Base-by-base conservation (phyloP, 2,797 vertebrate species). In the Falco berigora region DNA sequence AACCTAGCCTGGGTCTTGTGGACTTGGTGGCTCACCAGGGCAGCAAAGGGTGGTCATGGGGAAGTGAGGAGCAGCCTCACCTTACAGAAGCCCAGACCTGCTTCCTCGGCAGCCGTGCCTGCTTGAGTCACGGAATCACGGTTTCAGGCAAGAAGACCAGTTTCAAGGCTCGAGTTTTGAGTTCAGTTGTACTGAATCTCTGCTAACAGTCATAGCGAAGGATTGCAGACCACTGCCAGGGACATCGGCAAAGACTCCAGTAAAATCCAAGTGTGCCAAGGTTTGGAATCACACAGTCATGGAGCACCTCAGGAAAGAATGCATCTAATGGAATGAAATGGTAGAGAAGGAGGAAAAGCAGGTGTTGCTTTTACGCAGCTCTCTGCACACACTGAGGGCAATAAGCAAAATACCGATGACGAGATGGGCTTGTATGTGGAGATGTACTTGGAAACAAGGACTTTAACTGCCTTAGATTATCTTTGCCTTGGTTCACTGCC, bases 271-370 rank as follows among this genome's bases (percentile, higher is more conserved):
- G 62, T n/a, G 30, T 86, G 68, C 77, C 83, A 76, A 72, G 42
- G 66, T 85, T 74, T 94, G 73, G 96, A 94, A 95, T 38, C 7
- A 1, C 76, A 59, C 56, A 28, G 27, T 68, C 68, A 23, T 28
- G 36, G 25, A 88, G 71, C 32, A 25, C 52, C 94, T 94, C 92
- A 88, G 87, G 76, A 96, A 96, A 87, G 58, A 96, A 94, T 88
- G 50, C 58, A 73, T 66, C 79, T 79, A 83, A 90, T 91, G 82
- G 92, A 75, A 94, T 77, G 34, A 82, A 92, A 71, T 55, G 44
- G 53, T 12, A 94, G 88, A 63, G 66, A 78, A 82, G 30, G 47
- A 93, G 72, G 62, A 80, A 68, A 82, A 85, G 30, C 69, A 95
- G 86, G 77, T 88, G 76, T 18, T 89, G 36, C 27, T 73, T 81